A percentile compares a stretch with the other conserved stretches of the same genome.
phyloP scores from a whole-genome alignment of 1,140 invertebrate genomes.

The Orius insidiosus region DNA sequence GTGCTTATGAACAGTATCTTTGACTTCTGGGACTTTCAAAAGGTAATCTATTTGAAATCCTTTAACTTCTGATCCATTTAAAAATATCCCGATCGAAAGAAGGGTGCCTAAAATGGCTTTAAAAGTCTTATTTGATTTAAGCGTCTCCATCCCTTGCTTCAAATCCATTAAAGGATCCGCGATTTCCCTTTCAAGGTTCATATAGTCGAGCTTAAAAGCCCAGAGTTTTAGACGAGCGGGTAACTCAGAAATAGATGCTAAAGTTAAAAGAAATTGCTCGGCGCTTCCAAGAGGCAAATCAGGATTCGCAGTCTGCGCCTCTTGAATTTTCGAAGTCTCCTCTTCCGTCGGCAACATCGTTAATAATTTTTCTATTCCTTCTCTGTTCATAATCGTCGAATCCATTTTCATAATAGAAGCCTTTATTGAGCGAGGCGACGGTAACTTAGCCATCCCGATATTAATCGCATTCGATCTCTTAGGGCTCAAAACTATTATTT shows the following conservation, averaged over 20 bases:
- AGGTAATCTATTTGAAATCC: constrained; percentile 98
- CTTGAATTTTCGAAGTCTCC: constrained; percentile 89
- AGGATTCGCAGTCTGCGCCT: constrained; percentile 84
- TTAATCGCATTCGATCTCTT: constrained; percentile 99
- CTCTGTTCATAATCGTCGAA: constrained; percentile 90
- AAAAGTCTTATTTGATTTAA: constrained; percentile 86
- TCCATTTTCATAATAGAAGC: constrained; percentile 99
- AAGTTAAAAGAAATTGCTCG: constrained; percentile 91
- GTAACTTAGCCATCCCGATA: constrained; percentile 98
- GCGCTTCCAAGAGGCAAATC: constrained; percentile 91
- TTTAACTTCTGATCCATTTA: constrained; percentile 87
- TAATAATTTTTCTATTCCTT: constrained; percentile 95
- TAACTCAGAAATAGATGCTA: constrained; percentile 90
- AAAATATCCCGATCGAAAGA: constrained; percentile 88
- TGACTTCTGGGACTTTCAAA: constrained; percentile 91
- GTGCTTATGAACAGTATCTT: constrained; percentile 99
- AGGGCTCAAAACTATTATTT: constrained; percentile 88
- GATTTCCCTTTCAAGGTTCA: constrained; percentile 91
- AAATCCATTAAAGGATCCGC: constrained; percentile 96
- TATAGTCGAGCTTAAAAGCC: constrained; percentile 98
- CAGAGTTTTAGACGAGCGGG: constrained; percentile 88
- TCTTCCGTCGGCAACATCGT: constrained; percentile 96
- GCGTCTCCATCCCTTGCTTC: constrained; percentile 84
- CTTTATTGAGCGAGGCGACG: constrained; percentile 91
- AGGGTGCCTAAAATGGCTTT: constrained; percentile 83